Percentiles rank a stretch among this genome's conserved stretches.
phyloP scores from a whole-genome alignment of 2,888 invertebrate genomes.

The Epirrhoe alternata region DNA sequence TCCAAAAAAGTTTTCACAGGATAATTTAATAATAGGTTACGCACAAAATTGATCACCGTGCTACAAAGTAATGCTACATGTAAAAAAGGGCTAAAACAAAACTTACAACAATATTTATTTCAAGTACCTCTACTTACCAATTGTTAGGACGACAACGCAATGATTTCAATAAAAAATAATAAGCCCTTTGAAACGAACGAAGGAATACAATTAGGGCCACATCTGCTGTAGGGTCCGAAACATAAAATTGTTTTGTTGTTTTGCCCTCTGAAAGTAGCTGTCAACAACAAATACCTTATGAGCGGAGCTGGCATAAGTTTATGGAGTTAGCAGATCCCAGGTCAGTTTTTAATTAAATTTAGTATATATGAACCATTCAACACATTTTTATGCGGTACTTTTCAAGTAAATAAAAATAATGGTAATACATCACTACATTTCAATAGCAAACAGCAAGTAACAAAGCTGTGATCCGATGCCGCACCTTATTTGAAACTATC shows the following conservation, averaged over 20 bases:
- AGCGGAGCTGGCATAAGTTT: slow-evolving; percentile 3
- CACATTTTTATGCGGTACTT: too few species aligned
- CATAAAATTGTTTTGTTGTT: slow-evolving; percentile 49
- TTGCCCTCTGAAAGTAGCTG: slow-evolving; percentile 42
- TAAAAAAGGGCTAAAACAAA: too few species aligned
- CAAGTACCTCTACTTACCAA: slow-evolving; percentile 25
- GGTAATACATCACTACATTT: too few species aligned
- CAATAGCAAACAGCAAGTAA: too few species aligned
- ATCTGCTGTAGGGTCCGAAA: slow-evolving; percentile 44
- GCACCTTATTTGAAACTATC: too few species aligned
- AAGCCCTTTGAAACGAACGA: slow-evolving; percentile 43
- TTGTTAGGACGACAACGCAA: slow-evolving; percentile 38
- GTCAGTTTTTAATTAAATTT: neutral
- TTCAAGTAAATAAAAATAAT: too few species aligned
- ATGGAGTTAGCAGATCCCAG: neutral
- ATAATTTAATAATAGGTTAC: too few species aligned
- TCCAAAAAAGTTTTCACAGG: too few species aligned
- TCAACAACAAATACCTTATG: slow-evolving; percentile 35
- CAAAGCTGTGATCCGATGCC: too few species aligned
- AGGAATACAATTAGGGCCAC: slow-evolving; percentile 37
- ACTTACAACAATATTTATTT: too few species aligned
- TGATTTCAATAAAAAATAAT: slow-evolving; percentile 46
- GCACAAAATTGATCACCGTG: too few species aligned
- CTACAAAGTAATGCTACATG: too few species aligned
- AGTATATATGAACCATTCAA: neutral